These are phyloP conservation scores for Pantherophis guttatus DNA, from an alignment of 2,113 vertebrate species.

Conservation along the genomic window DNA sequence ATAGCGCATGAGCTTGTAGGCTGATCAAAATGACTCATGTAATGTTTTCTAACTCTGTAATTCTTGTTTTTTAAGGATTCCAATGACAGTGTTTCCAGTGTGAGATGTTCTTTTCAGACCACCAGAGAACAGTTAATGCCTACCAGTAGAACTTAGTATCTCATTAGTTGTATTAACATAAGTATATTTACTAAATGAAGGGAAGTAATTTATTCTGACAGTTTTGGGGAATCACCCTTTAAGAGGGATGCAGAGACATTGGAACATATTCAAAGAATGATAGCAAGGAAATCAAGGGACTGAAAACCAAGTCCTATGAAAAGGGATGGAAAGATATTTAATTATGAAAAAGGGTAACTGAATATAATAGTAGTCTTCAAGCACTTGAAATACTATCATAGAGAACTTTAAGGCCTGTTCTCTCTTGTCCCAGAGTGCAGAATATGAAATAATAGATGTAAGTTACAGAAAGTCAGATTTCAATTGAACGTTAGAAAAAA, in stretches of 20 bases:
- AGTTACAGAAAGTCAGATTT: background rate
- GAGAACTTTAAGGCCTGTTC: background rate
- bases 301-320: background rate
- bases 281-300: background rate
- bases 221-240: background rate
- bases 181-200: background rate
- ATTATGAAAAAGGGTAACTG: background rate
- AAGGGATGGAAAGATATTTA: background rate
- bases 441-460: background rate
- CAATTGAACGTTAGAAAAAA: background rate
- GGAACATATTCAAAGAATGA: background rate
- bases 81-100: background rate
- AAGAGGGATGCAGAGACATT: background rate
- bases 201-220: background rate
- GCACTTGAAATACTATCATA: background rate
- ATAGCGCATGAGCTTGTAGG: background rate
- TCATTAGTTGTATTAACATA: background rate
- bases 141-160: background rate
- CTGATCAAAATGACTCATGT: background rate
- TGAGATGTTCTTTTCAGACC: background rate
- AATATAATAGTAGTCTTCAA: background rate
- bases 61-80: background rate
- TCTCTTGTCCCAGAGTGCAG: background rate
- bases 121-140: background rate
- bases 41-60: background rate